Evolutionary conservation across 2,888 invertebrate species (phyloP), one percentile per base, ranked within the genome.

Genomic region (Callyntrura sp.): DNA sequence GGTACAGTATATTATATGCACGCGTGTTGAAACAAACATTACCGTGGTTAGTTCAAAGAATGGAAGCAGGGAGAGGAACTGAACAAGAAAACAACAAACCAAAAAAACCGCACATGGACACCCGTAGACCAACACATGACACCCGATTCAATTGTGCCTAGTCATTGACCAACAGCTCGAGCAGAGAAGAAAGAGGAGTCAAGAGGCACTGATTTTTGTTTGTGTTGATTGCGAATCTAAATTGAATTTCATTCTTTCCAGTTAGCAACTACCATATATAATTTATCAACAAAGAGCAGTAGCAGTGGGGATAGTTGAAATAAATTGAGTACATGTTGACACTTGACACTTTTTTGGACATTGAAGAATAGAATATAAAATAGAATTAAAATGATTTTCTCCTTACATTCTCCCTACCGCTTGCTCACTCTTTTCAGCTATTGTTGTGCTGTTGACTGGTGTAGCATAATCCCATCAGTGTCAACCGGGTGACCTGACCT

Each of bases 181-280:
- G 23, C 23, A 20, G 11, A 25, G 2, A 65, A 23, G n/a, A n/a
- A n/a, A 12, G 4, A 65, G n/a, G 35, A 73, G 20, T 48, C 48
- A 48, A 20, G 48, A 20, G 73, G 14, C 48, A 73, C 11, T 73
- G 73, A 4, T 48, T 73, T 17, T 23, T 14, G 28, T 68, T 48
- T 73, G 5, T 70, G 70, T 14, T 78, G 51, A 78, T 78, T 78
- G 28, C 78, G 25, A 78, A 78, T 78, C 78, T 78, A 78, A 78
- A 78, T 78, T 78, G 78, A 78, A 78, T 78, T 78, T 78, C 78
- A 55, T 45, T 17, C 70, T 20, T 45, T n/a, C n/a, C n/a, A n/a
- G n/a, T n/a, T n/a, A n/a, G n/a, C n/a, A n/a, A n/a, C n/a, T n/a
- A n/a, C n/a, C n/a, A n/a, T 78, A 25, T 12, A 25, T 55, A 28